Conservation (phyloP, 2,797 vertebrate species). For the Molossus alvarezi region DNA sequence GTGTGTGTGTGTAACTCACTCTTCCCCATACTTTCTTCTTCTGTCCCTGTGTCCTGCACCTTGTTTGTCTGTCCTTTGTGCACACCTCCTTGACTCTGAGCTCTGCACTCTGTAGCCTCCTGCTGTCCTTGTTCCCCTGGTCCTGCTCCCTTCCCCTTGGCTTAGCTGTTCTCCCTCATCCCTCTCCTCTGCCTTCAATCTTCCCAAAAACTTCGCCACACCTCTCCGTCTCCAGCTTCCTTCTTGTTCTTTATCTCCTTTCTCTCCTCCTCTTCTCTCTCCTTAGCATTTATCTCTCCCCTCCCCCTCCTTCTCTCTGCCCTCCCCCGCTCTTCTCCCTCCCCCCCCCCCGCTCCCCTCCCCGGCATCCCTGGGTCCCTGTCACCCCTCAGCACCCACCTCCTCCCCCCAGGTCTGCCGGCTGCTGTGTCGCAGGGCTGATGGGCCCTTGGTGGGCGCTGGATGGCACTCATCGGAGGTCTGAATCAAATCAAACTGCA, state of each 20-base stretch:
- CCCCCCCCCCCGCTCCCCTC: not conserved
- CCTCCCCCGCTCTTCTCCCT: not conserved
- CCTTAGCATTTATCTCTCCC: not conserved
- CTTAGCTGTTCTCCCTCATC: not conserved
- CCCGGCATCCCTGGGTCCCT: accelerated
- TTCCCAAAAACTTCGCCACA: too few relatives aligned
- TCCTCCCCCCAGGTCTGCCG: not conserved
- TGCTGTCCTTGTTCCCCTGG: not conserved
- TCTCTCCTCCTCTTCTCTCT: not conserved
- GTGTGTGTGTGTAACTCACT: not conserved
- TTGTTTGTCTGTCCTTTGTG: not conserved
- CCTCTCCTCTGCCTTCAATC: not conserved
- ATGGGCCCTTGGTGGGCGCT: conserved; percentile 57
- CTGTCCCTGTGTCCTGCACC: not conserved
- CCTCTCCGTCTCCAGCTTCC: not conserved
- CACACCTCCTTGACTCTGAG: not conserved
- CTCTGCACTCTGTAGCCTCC: not conserved
- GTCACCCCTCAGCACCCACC: not conserved
- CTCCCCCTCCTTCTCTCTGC: not conserved
- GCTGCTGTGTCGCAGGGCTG: conserved; percentile 25
- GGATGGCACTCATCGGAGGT: conserved; percentile 70
- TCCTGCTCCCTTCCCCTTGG: not conserved
- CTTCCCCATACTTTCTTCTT: not conserved
- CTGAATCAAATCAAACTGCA: conserved; percentile 80
- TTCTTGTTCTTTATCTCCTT: not conserved